These are phyloP conservation scores for Tautogolabrus adspersus DNA, from an alignment of 2,113 vertebrate genomes.

Conservation along the genomic window DNA sequence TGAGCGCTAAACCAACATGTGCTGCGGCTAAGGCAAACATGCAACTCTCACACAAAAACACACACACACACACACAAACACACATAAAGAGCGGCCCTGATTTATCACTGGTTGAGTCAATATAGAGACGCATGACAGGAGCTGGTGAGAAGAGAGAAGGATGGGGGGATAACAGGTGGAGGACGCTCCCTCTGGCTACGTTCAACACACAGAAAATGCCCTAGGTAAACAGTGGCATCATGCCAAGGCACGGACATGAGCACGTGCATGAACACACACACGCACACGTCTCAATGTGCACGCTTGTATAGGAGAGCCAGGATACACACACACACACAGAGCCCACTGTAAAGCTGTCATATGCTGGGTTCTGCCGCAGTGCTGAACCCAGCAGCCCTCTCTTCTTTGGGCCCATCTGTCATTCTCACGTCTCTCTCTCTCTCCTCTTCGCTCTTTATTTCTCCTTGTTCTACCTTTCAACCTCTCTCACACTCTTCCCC, in stretches of 20 bases:
- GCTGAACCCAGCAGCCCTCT: constrained; percentile 73
- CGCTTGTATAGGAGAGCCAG: constrained; percentile 1
- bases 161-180: constrained; percentile 70
- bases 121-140: constrained; percentile 59
- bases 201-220: constrained; percentile 53
- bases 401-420: constrained; percentile 74
- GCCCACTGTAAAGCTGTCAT: constrained; percentile 71
- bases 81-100: constrained; percentile 25
- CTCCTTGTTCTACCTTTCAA: constrained; percentile 53
- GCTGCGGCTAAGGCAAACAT: constrained; percentile 50
- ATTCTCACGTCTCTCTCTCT: constrained; percentile 42
- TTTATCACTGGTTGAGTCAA: constrained; percentile 65
- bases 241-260: constrained; percentile 53
- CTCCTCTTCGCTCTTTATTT: constrained; percentile 26
- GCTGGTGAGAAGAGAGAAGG: constrained; percentile 37
- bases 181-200: constrained; percentile 59
- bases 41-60: constrained; percentile 23
- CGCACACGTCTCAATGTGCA: neutral
- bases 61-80: constrained; percentile 16
- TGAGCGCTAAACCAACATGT: constrained; percentile 52
- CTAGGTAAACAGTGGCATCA: constrained; percentile 70
- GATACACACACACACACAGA: constrained; percentile 22
- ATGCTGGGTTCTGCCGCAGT: constrained; percentile 73
- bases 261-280: constrained; percentile 9
- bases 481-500: constrained; percentile 18